These are phyloP conservation scores for Amphiprion clarkii DNA, from an alignment of 2,797 vertebrate species.

Conservation along the genomic window DNA sequence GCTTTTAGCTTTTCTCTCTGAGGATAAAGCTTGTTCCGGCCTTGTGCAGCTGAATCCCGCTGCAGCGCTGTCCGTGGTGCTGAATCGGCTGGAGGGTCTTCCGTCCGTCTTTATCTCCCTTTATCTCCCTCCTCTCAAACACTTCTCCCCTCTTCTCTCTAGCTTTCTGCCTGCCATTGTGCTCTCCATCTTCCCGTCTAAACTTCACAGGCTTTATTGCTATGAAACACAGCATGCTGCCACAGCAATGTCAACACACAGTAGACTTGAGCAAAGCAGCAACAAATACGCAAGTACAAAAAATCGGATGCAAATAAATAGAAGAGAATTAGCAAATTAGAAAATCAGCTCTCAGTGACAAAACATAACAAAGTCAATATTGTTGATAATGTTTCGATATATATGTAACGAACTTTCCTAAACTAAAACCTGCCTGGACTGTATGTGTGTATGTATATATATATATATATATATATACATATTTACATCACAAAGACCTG, in stretches of 20 bases:
- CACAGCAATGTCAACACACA: conserved; percentile 21
- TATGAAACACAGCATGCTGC: conserved; percentile 35
- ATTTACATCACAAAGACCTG: not conserved
- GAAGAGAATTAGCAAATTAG: not conserved
- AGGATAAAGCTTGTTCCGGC: conserved; percentile 79
- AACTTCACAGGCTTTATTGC: conserved; percentile 38
- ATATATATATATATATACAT: no score
- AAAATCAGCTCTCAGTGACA: not conserved
- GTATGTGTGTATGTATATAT: no score
- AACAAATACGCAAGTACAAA: not conserved
- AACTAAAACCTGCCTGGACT: not conserved
- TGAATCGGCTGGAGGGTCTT: conserved; percentile 69
- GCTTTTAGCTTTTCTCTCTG: conserved; percentile 76
- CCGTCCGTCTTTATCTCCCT: conserved; percentile 49
- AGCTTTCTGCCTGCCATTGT: conserved; percentile 36
- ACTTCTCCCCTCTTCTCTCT: conserved; percentile 35
- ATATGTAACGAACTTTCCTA: no score
- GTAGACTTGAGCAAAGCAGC: not conserved
- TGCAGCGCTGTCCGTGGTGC: conserved; percentile 73
- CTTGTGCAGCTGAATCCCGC: conserved; percentile 70
- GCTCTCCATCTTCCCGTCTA: conserved; percentile 32
- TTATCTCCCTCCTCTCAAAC: conserved; percentile 12
- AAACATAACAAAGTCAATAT: not conserved
- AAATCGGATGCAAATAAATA: not conserved
- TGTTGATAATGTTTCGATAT: not conserved